Evolutionary conservation across 2,888 invertebrate species (phyloP).

Genomic region (Troglohyphantes excavatus): DNA sequence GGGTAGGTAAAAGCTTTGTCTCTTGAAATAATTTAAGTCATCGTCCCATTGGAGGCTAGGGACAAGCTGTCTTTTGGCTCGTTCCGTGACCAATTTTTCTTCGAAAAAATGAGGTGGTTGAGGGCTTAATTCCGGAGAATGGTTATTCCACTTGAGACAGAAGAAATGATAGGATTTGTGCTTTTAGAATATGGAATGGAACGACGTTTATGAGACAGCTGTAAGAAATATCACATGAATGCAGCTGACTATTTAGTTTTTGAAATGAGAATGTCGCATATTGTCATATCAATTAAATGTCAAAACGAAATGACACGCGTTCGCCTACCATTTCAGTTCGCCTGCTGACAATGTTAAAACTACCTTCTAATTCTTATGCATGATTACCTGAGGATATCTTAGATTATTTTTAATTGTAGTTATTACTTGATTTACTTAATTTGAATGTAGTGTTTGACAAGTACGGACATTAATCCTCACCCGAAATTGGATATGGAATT

Average conservation of each 20-base stretch:
- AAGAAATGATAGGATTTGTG: neutral
- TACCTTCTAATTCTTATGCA: no score
- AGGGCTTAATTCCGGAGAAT: slow-evolving; percentile 45
- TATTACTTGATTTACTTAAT: no score
- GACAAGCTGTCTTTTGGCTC: slow-evolving; percentile 40
- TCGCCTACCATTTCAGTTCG: no score
- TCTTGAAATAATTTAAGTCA: slow-evolving; percentile 67
- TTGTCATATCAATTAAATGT: neutral
- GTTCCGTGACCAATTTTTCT: slow-evolving; percentile 7
- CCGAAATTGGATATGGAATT: no score
- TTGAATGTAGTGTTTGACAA: no score
- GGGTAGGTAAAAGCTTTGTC: slow-evolving; percentile 17
- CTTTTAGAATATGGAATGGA: neutral
- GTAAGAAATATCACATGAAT: neutral
- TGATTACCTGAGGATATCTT: no score
- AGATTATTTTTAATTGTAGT: no score
- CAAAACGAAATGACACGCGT: neutral
- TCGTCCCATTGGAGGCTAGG: slow-evolving; percentile 7
- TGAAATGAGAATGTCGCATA: neutral
- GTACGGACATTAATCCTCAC: no score
- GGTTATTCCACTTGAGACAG: neutral
- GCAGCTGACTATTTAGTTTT: neutral
- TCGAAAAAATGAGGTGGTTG: neutral
- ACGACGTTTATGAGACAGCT: neutral
- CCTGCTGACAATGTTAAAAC: no score